phyloP scores from a whole-genome alignment of 2,797 vertebrate species.

The Allobates femoralis region DNA sequence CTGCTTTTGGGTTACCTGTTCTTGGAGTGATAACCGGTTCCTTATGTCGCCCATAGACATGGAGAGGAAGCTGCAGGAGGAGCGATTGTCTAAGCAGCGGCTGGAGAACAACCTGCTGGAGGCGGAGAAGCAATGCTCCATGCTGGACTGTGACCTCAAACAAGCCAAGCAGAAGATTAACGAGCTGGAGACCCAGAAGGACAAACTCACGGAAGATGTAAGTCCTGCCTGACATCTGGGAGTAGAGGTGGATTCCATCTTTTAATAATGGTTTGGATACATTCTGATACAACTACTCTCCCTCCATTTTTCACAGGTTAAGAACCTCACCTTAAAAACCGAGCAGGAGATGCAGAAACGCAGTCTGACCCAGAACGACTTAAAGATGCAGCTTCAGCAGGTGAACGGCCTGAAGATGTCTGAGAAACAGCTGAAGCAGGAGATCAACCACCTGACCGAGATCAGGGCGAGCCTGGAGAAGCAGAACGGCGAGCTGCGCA shows the following conservation, averaged over 20 bases:
- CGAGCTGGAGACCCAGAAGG: slow-evolving; percentile 90
- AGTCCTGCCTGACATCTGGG: slow-evolving; percentile 60
- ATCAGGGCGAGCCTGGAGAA: slow-evolving; percentile 95
- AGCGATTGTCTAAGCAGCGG: slow-evolving; percentile 87
- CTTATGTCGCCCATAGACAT: slow-evolving; percentile 77
- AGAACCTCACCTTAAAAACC: slow-evolving; percentile 92
- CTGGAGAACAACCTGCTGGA: slow-evolving; percentile 93
- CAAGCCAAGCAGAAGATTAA: slow-evolving; percentile 95
- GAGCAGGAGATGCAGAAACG: slow-evolving; percentile 98
- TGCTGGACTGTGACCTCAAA: slow-evolving; percentile 97
- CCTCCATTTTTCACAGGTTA: slow-evolving; percentile 78
- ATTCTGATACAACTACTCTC: too few relatives aligned
- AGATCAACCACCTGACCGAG: slow-evolving; percentile 94
- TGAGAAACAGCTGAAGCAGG: slow-evolving; percentile 97
- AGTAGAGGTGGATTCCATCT: neutral
- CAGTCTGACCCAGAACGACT: slow-evolving; percentile 92
- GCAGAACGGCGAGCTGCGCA: slow-evolving; percentile 95
- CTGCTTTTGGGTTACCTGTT: too few relatives aligned
- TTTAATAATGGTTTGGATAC: too few relatives aligned
- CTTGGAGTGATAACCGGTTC: neutral
- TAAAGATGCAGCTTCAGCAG: slow-evolving; percentile 96
- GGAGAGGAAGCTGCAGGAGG: slow-evolving; percentile 94
- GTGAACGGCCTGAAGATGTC: slow-evolving; percentile 89
- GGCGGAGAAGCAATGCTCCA: slow-evolving; percentile 93
- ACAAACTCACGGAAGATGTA: slow-evolving; percentile 92